phyloP scores from a whole-genome alignment of 2,888 invertebrate genomes.

The Blera fallax region DNA sequence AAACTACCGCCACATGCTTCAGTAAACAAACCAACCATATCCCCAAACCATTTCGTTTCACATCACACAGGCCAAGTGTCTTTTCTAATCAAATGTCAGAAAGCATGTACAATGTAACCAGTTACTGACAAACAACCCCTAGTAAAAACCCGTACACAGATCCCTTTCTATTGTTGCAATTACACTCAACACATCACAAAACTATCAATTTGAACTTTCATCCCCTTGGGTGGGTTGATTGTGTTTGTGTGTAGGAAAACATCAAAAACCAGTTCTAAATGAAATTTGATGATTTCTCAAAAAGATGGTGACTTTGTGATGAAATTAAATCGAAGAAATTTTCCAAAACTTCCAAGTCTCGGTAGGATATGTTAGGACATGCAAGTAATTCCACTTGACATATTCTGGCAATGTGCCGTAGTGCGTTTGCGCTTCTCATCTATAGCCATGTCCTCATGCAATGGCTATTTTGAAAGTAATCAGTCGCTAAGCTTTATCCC shows the following conservation, averaged over 20 bases:
- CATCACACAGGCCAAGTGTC: slow-evolving; percentile 16
- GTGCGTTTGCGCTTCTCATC: slow-evolving; percentile 29
- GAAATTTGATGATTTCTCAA: slow-evolving; percentile 58
- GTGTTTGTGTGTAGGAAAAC: slow-evolving; percentile 5
- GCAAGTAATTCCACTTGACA: slow-evolving; percentile 60
- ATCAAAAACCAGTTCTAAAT: slow-evolving; percentile 53
- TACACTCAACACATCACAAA: slow-evolving; percentile 66
- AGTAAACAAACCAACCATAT: slow-evolving; percentile 13
- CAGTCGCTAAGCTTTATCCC: slow-evolving; percentile 63
- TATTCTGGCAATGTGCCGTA: slow-evolving; percentile 19
- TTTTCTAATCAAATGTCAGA: slow-evolving; percentile 46
- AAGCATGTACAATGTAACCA: slow-evolving; percentile 13
- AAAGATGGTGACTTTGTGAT: slow-evolving; percentile 51
- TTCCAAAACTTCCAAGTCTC: slow-evolving; percentile 34
- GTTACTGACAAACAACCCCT: slow-evolving; percentile 23
- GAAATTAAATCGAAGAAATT: slow-evolving; percentile 64
- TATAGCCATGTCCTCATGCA: slow-evolving; percentile 2
- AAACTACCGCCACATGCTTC: background rate
- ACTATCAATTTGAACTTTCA: slow-evolving; percentile 62
- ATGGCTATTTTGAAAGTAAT: slow-evolving; percentile 64
- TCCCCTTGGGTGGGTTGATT: slow-evolving; percentile 34
- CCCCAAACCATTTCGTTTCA: background rate
- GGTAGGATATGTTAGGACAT: background rate
- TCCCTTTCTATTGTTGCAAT: slow-evolving; percentile 16
- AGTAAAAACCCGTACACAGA: background rate